Conservation (phyloP, 1,140 invertebrate species). For the Pseudomyrmex cubaensis region DNA sequence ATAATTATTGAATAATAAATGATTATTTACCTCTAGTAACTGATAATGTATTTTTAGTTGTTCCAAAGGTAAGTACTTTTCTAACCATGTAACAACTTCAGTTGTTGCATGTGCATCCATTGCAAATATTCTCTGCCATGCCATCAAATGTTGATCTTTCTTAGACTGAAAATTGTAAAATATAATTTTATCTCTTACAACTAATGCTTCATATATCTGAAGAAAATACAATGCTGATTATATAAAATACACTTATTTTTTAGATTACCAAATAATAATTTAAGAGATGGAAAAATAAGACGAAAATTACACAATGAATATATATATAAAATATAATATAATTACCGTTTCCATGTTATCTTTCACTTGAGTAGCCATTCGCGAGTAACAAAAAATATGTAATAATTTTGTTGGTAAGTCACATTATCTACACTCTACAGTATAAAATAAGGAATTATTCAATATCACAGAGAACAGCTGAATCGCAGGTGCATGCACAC, state of each 20-base stretch:
- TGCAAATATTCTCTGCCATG: slow-evolving; percentile 85
- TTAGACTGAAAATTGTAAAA: slow-evolving; percentile 52
- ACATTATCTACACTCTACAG: slow-evolving; percentile 1
- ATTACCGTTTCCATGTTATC: slow-evolving; percentile 31
- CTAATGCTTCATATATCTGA: background rate
- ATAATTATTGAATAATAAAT: background rate
- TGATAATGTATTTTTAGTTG: slow-evolving; percentile 88
- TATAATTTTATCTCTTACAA: background rate
- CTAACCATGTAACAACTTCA: slow-evolving; percentile 86
- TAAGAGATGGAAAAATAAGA: slow-evolving; percentile 8
- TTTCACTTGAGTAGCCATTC: background rate
- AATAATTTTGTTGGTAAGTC: background rate
- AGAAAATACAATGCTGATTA: background rate
- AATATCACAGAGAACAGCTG: too few species aligned
- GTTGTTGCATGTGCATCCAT: slow-evolving; percentile 88
- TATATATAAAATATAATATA: background rate
- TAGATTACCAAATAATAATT: background rate
- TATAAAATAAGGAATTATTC: too few species aligned
- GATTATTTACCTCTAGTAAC: slow-evolving; percentile 87
- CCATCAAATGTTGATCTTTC: slow-evolving; percentile 83
- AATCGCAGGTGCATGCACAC: too few species aligned
- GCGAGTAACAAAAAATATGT: background rate
- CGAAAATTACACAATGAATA: background rate
- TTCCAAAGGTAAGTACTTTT: slow-evolving; percentile 86
- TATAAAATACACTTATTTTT: background rate